phyloP scores from a whole-genome alignment of 2,113 vertebrate genomes.

The Pedionomus torquatus region DNA sequence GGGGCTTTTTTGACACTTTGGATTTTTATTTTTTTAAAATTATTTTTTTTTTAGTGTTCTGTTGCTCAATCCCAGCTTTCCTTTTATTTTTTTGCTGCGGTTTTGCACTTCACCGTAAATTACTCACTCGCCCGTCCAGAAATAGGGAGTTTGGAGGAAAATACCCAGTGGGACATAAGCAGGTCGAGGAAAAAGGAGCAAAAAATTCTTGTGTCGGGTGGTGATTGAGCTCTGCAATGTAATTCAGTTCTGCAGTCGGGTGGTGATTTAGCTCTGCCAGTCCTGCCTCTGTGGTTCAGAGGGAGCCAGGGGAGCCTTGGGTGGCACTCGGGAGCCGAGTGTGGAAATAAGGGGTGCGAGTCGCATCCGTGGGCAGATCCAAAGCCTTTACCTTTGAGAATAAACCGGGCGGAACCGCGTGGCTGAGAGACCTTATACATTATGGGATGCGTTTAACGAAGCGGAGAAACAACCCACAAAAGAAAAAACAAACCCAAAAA shows the following conservation, averaged over 20 bases:
- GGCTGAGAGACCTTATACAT: not conserved
- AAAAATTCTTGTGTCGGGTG: not conserved
- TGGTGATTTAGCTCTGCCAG: not conserved
- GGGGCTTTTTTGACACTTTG: not conserved
- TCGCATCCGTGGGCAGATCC: too few species aligned
- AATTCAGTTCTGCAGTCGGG: too few species aligned
- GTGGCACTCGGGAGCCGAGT: too few species aligned
- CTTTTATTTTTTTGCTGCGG: not conserved
- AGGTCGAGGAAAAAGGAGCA: not conserved
- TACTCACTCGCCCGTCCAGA: not conserved
- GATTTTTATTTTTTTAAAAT: not conserved
- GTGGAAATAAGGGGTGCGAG: too few species aligned
- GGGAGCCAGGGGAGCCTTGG: too few species aligned
- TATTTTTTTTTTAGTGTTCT: conserved; percentile 1
- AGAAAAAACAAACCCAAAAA: not conserved
- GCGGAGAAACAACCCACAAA: too few species aligned
- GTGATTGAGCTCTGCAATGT: too few species aligned
- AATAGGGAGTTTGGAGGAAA: not conserved
- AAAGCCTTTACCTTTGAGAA: too few species aligned
- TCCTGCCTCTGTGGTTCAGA: not conserved
- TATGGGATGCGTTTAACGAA: not conserved
- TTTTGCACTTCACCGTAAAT: not conserved
- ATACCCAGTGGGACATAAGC: accelerated
- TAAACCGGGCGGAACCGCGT: too few species aligned
- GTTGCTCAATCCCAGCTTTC: conserved; percentile 6